phyloP scores from a whole-genome alignment of 2,888 invertebrate species.

The Tiliacea citrago region DNA sequence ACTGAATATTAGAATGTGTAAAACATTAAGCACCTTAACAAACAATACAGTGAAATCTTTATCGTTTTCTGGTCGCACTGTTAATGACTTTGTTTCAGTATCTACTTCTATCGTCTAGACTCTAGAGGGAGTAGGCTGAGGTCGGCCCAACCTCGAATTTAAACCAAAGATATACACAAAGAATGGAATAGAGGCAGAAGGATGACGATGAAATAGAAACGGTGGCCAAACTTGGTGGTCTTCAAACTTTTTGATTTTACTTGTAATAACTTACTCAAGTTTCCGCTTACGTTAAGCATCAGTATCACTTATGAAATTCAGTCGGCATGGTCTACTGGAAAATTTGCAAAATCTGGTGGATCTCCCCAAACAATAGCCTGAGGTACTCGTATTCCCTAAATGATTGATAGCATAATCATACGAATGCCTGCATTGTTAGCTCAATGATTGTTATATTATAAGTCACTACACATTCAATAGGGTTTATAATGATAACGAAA shows the following conservation, averaged over 20 bases:
- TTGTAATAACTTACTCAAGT: background rate
- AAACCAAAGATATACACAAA: background rate
- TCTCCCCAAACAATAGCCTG: background rate
- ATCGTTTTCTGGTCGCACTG: background rate
- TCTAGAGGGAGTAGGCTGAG: too few relatives aligned
- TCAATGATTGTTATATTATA: slow-evolving; percentile 28
- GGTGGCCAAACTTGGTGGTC: too few relatives aligned
- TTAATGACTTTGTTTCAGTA: background rate
- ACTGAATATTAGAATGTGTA: background rate
- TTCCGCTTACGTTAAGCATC: background rate
- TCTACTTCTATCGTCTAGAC: background rate
- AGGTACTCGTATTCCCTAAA: slow-evolving; percentile 18
- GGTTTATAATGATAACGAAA: slow-evolving; percentile 24
- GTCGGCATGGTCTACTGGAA: background rate
- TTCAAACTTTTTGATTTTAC: background rate
- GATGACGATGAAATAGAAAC: background rate
- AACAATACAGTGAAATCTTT: background rate
- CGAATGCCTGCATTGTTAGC: slow-evolving; percentile 12
- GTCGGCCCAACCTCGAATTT: background rate
- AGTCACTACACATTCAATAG: slow-evolving; percentile 29
- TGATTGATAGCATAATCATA: slow-evolving; percentile 42
- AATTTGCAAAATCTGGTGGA: background rate
- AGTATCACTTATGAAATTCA: background rate
- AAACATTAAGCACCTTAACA: background rate
- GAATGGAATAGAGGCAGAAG: background rate